A percentile compares a stretch with the other conserved stretches of the same genome.
phyloP scores from a whole-genome alignment of 2,888 invertebrate genomes.

The Diachrysia chrysitis region DNA sequence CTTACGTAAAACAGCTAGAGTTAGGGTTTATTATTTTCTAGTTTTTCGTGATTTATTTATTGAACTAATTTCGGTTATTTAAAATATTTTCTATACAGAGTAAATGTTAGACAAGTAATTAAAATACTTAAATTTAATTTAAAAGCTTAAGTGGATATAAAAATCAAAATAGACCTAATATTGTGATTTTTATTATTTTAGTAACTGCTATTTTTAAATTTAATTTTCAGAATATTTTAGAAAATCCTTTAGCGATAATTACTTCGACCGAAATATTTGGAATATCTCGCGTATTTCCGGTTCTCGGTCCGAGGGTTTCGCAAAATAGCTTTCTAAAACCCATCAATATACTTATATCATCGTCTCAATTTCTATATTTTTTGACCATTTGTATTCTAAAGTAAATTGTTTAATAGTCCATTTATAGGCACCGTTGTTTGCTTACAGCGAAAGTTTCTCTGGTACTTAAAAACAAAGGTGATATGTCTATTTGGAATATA shows the following conservation, averaged over 20 bases:
- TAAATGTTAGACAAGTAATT: no score
- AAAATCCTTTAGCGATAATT: conserved; percentile 49
- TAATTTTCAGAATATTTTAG: conserved; percentile 23
- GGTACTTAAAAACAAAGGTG: conserved; percentile 61
- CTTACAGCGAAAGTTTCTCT: conserved; percentile 74
- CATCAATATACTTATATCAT: conserved; percentile 66
- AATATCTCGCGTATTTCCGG: conserved; percentile 59
- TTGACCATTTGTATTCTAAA: conserved; percentile 77
- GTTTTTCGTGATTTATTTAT: no score
- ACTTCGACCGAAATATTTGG: conserved; percentile 46
- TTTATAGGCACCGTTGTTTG: conserved; percentile 70
- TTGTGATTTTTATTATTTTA: background rate
- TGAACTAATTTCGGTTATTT: no score
- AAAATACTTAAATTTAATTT: background rate
- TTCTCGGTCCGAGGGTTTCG: conserved; percentile 58
- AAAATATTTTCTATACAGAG: no score
- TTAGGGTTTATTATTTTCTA: no score
- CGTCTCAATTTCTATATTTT: conserved; percentile 66
- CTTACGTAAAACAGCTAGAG: no score
- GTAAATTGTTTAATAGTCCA: conserved; percentile 68
- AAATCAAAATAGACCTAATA: no score
- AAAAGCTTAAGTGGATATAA: no score
- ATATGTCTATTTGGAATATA: conserved; percentile 71
- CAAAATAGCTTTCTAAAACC: conserved; percentile 72
- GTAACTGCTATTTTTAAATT: background rate